Percentiles rank a stretch among this genome's conserved stretches.
These are phyloP conservation scores for Cosmia trapezina DNA, from an alignment of 2,888 invertebrate genomes.

Conservation along the genomic window DNA sequence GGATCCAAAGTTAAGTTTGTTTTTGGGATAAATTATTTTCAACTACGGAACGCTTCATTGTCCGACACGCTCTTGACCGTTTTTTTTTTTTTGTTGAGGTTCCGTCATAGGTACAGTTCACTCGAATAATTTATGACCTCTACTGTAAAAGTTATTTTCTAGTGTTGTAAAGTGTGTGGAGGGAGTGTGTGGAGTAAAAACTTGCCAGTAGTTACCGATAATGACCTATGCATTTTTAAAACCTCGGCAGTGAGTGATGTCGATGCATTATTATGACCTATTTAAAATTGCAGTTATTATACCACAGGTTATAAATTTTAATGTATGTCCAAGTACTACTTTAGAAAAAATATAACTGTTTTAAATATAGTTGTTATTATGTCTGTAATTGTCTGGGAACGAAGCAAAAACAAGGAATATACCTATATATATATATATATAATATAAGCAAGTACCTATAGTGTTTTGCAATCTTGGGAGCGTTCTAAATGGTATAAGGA, in stretches of 20 bases:
- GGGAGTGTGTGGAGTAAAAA: slow-evolving; percentile 32
- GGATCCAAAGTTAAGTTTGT: no score
- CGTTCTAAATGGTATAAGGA: slow-evolving; percentile 37
- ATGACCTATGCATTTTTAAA: slow-evolving; percentile 54
- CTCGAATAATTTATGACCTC: slow-evolving; percentile 47
- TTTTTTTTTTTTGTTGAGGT: slow-evolving; percentile 44
- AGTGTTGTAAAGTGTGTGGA: slow-evolving; percentile 33
- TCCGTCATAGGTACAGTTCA: slow-evolving; percentile 18
- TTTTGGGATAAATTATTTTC: no score
- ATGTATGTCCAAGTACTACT: slow-evolving; percentile 4
- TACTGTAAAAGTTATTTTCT: slow-evolving; percentile 45
- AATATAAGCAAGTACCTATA: slow-evolving; percentile 18
- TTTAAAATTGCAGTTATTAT: slow-evolving; percentile 54
- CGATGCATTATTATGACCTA: slow-evolving; percentile 46
- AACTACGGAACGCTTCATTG: no score
- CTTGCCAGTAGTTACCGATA: slow-evolving; percentile 34
- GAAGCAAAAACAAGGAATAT: slow-evolving; percentile 15
- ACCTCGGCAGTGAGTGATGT: slow-evolving; percentile 26
- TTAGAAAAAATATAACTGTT: slow-evolving; percentile 19
- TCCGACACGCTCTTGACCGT: no score
- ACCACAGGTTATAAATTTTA: slow-evolving; percentile 20
- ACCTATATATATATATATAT: no score
- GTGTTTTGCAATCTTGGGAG: slow-evolving; percentile 36
- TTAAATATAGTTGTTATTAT: slow-evolving; percentile 27
- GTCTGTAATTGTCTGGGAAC: slow-evolving; percentile 32